phyloP scores from a whole-genome alignment of 1,140 invertebrate genomes.

The Lasaia peninsularis region DNA sequence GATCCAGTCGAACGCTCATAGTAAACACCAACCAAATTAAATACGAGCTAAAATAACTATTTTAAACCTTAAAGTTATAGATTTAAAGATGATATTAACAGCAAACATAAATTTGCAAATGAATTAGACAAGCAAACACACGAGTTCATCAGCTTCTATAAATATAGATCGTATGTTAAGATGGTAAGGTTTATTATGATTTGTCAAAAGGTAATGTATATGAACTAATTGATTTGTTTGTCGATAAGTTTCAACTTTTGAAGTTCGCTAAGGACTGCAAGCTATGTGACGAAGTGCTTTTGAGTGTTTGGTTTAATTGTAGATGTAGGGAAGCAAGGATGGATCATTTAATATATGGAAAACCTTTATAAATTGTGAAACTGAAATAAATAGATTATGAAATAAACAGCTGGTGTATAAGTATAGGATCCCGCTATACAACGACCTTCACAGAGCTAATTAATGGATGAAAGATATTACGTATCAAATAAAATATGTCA shows the following conservation, averaged over 20 bases:
- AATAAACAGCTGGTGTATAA: too few species aligned
- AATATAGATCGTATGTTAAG: conserved; percentile 17
- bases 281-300: conserved; percentile 37
- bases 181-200: conserved; percentile 21
- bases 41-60: conserved; percentile 8
- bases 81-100: neutral
- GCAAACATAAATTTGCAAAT: conserved; percentile 25
- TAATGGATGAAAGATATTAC: too few species aligned
- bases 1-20: conserved; percentile 44
- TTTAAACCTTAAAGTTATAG: neutral
- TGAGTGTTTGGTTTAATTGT: conserved; percentile 23
- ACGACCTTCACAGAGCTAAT: too few species aligned
- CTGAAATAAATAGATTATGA: too few species aligned
- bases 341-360: neutral
- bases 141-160: conserved; percentile 15
- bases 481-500: too few species aligned
- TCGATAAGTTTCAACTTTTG: conserved; percentile 40
- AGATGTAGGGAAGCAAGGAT: neutral
- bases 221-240: conserved; percentile 20
- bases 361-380: neutral
- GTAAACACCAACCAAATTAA: conserved; percentile 35
- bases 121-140: conserved; percentile 34
- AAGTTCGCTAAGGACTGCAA: conserved; percentile 28
- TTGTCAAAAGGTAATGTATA: conserved; percentile 2
- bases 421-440: too few species aligned